Conservation (phyloP, 2,888 invertebrate genomes). For the Amblyteles armatorius region DNA sequence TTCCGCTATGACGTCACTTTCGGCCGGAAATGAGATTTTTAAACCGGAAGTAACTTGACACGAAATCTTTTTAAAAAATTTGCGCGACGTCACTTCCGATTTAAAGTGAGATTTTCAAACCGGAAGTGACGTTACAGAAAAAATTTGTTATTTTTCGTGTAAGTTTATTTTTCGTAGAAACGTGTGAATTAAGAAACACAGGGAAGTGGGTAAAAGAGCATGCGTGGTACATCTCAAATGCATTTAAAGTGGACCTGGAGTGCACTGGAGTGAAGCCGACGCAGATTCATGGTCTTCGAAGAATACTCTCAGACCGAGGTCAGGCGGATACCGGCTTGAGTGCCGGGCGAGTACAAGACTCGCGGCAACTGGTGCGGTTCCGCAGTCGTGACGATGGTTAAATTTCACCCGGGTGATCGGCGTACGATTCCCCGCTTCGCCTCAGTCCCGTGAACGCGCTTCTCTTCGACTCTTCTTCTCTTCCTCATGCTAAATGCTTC, state of each 20-base stretch:
- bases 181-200: not conserved
- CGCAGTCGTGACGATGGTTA: not conserved
- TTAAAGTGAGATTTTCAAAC: too few species aligned
- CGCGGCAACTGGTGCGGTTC: conserved; percentile 35
- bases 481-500: conserved; percentile 30
- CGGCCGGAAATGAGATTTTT: not conserved
- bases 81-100: too few species aligned
- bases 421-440: conserved; percentile 42
- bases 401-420: not conserved
- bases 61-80: not conserved
- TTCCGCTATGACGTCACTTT: conserved; percentile 10
- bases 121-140: too few species aligned
- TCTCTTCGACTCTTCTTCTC: conserved; percentile 39
- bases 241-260: too few species aligned
- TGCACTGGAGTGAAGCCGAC: not conserved
- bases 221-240: too few species aligned
- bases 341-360: too few species aligned
- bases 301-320: not conserved
- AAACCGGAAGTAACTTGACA: not conserved
- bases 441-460: conserved; percentile 42
- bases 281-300: not conserved
- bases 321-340: too few species aligned
- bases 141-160: too few species aligned
- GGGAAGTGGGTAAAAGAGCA: not conserved
- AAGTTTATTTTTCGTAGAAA: not conserved